These are phyloP conservation scores for Steatocranus sp. DNA, from an alignment of 2,797 vertebrate species.

Conservation along the genomic window DNA sequence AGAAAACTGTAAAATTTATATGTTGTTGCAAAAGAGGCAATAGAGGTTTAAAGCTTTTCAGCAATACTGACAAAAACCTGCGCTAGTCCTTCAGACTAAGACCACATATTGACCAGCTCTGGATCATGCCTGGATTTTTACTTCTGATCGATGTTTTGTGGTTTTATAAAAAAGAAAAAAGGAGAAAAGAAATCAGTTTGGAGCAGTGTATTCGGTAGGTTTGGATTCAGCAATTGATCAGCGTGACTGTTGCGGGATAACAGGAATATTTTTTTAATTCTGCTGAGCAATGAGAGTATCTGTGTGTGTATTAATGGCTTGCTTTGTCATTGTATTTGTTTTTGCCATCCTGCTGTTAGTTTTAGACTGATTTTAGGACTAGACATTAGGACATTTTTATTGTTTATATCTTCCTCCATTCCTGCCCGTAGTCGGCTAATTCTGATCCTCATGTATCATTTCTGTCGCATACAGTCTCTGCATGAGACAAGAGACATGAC, in stretches of 20 bases:
- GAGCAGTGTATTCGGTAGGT: conserved; percentile 13
- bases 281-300: background rate
- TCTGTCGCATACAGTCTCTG: conserved; percentile 9
- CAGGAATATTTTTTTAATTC: background rate
- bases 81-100: conserved; percentile 24
- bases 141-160: conserved; percentile 30
- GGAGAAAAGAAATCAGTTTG: background rate
- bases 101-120: conserved; percentile 41
- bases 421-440: conserved; percentile 1
- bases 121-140: conserved; percentile 37
- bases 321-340: background rate
- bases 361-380: background rate
- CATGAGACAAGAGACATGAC: conserved; percentile 9
- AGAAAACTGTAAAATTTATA: background rate
- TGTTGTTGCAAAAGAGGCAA: background rate
- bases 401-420: background rate
- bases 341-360: background rate
- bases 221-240: conserved; percentile 31
- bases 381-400: background rate
- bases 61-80: background rate
- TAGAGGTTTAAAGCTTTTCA: background rate
- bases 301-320: background rate
- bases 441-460: conserved; percentile 19
- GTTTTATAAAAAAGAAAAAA: background rate
- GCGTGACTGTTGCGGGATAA: background rate